Conservation (phyloP, 2,888 invertebrate genomes). For the Hedya salicella region DNA sequence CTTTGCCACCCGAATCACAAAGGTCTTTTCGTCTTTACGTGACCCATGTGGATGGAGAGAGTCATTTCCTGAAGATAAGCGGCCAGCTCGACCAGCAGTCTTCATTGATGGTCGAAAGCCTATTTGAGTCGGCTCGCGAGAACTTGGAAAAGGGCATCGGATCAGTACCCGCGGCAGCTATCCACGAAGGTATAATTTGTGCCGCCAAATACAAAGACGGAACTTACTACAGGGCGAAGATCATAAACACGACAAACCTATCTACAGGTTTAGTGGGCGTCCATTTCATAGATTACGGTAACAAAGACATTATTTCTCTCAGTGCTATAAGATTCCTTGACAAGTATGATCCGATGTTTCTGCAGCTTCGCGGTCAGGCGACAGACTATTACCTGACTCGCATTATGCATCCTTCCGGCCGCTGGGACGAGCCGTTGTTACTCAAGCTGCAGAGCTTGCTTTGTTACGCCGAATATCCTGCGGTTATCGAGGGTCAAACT, state of each 20-base stretch:
- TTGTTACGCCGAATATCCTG: conserved; percentile 74
- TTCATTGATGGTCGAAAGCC: conserved; percentile 83
- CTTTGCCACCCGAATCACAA: conserved; percentile 65
- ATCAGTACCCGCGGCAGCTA: conserved; percentile 76
- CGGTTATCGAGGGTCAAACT: conserved; percentile 68
- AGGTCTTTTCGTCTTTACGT: conserved; percentile 81
- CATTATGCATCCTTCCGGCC: conserved; percentile 78
- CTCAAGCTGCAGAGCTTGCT: conserved; percentile 72
- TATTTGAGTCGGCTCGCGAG: conserved; percentile 70
- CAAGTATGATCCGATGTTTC: conserved; percentile 77
- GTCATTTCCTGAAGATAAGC: conserved; percentile 89
- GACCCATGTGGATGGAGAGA: conserved; percentile 89
- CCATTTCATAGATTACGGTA: conserved; percentile 89
- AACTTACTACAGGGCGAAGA: conserved; percentile 87
- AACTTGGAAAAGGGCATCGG: conserved; percentile 77
- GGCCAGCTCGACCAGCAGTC: conserved; percentile 87
- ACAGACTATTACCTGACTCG: conserved; percentile 85
- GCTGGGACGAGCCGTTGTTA: conserved; percentile 82
- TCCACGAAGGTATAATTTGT: conserved; percentile 84
- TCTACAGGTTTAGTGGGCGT: conserved; percentile 85
- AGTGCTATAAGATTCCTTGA: conserved; percentile 85
- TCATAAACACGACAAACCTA: conserved; percentile 77
- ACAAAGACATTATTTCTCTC: conserved; percentile 85
- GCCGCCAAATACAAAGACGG: conserved; percentile 88
- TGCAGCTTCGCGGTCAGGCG: conserved; percentile 84